A percentile compares a stretch with the other conserved stretches of the same genome.
Evolutionary conservation across 2,113 vertebrate genomes (phyloP).

Genomic region (Hemiprocne comata): DNA sequence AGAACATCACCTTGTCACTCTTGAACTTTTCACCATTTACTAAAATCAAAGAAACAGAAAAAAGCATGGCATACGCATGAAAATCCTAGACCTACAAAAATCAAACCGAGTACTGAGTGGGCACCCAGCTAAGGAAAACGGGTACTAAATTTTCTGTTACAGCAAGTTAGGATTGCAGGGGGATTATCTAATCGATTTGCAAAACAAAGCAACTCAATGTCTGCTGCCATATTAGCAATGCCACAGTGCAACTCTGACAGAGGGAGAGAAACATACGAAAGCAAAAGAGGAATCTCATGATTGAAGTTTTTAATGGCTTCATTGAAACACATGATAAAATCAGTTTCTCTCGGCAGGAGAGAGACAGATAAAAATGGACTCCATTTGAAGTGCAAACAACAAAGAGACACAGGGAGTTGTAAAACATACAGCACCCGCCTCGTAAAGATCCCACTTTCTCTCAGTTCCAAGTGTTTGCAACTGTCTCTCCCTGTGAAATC

Average conservation of each 20-base stretch:
- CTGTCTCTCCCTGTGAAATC: conserved; percentile 58
- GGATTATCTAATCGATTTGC: background rate
- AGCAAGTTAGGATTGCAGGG: conserved; percentile 28
- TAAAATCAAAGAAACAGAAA: conserved; percentile 5
- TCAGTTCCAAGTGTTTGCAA: conserved; percentile 31
- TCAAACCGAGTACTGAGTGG: background rate
- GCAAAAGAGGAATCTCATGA: conserved; percentile 31
- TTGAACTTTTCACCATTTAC: background rate
- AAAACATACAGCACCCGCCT: conserved; percentile 15
- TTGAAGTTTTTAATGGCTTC: conserved; percentile 65
- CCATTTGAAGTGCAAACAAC: conserved; percentile 54
- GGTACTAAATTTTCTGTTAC: background rate
- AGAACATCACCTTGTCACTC: background rate
- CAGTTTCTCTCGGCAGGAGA: conserved; percentile 39
- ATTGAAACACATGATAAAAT: conserved; percentile 64
- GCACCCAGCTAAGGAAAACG: background rate
- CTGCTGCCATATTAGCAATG: conserved; percentile 28
- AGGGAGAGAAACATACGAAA: conserved; percentile 24
- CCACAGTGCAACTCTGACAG: conserved; percentile 12
- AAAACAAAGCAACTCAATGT: conserved; percentile 45
- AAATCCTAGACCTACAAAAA: conserved; percentile 15
- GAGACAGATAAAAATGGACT: conserved; percentile 53
- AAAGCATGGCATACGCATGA: background rate
- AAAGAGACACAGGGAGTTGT: conserved; percentile 36
- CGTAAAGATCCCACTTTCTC: conserved; percentile 34